Conservation (phyloP, 1,140 invertebrate species). For the Drosophila oshimai region DNA sequence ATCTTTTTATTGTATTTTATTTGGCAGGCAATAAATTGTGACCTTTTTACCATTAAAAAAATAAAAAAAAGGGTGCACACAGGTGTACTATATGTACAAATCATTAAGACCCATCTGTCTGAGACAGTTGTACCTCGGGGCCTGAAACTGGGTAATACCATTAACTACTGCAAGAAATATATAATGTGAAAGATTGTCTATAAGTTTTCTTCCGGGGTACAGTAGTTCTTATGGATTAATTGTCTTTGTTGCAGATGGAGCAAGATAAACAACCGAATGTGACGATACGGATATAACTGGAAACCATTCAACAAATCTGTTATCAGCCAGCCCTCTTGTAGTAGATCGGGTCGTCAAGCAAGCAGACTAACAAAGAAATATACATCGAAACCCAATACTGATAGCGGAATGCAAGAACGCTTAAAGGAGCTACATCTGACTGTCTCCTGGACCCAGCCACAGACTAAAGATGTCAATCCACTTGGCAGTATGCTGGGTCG, state of each 20-base stretch:
- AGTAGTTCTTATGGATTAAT: too few relatives aligned
- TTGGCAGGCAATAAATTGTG: too few relatives aligned
- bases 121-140: too few relatives aligned
- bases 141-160: too few relatives aligned
- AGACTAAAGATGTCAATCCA: neutral
- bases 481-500: neutral
- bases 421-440: neutral
- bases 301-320: neutral
- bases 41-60: too few relatives aligned
- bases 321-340: neutral
- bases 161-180: neutral
- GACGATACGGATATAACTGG: neutral
- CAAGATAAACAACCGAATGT: slow-evolving; percentile 2
- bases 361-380: neutral
- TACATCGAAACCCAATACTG: neutral
- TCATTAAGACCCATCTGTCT: too few relatives aligned
- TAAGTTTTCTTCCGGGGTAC: too few relatives aligned
- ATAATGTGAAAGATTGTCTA: neutral
- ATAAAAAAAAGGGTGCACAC: too few relatives aligned
- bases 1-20: too few relatives aligned
- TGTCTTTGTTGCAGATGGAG: slow-evolving; percentile 11
- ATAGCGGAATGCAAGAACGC: slow-evolving; percentile 15
- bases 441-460: neutral
- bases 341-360: neutral
- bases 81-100: too few relatives aligned